phyloP scores from a whole-genome alignment of 2,797 vertebrate species.

The Notamacropus eugenii region DNA sequence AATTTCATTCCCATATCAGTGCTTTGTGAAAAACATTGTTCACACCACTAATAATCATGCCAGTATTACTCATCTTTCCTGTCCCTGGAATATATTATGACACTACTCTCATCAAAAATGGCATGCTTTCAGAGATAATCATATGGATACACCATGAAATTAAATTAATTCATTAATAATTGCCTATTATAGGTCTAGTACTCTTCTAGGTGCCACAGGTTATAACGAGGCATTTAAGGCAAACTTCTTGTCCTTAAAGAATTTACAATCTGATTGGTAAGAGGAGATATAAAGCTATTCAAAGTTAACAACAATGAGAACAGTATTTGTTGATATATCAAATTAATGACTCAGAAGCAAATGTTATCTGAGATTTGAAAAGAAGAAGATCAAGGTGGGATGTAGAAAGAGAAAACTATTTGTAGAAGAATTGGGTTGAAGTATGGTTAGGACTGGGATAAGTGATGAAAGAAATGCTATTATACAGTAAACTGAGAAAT shows the following conservation, averaged over 20 bases:
- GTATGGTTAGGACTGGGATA: neutral
- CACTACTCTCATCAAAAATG: slow-evolving; percentile 23
- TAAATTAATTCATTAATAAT: slow-evolving; percentile 18
- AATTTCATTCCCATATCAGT: slow-evolving; percentile 53
- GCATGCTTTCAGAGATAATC: slow-evolving; percentile 24
- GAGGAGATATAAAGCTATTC: neutral
- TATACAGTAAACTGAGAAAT: neutral
- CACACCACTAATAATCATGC: neutral
- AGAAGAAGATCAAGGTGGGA: neutral
- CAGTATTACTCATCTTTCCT: slow-evolving; percentile 57
- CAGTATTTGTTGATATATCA: neutral
- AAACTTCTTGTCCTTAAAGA: neutral
- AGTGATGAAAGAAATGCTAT: neutral
- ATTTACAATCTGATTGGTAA: neutral
- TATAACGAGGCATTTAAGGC: neutral
- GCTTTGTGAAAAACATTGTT: slow-evolving; percentile 45
- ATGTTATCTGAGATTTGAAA: neutral
- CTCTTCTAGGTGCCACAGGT: neutral
- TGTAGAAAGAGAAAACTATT: neutral
- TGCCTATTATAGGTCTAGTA: neutral
- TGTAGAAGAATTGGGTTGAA: neutral
- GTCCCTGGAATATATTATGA: slow-evolving; percentile 50
- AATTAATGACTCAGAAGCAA: neutral
- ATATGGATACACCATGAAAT: slow-evolving; percentile 51
- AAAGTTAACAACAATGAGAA: neutral